Conservation (phyloP, 2,797 vertebrate genomes). For the Apogon talboti region DNA sequence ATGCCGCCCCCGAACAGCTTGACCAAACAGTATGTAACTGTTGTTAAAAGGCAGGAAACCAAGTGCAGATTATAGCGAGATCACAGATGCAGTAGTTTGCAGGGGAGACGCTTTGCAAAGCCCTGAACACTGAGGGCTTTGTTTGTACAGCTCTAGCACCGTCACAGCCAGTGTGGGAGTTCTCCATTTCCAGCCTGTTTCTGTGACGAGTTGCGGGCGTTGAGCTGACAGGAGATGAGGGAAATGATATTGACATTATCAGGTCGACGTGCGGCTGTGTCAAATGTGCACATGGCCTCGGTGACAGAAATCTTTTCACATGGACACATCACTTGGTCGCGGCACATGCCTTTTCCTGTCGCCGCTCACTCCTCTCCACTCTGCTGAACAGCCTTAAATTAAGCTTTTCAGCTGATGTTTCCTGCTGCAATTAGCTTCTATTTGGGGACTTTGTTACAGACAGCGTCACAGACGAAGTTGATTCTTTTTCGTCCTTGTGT, state of each 20-base stretch:
- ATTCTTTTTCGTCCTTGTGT: slow-evolving; percentile 37
- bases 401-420: slow-evolving; percentile 53
- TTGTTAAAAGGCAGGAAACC: background rate
- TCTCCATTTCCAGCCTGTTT: slow-evolving; percentile 48
- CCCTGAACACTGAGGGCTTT: slow-evolving; percentile 37
- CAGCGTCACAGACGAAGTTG: slow-evolving; percentile 57
- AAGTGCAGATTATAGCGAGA: background rate
- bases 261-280: slow-evolving; percentile 50
- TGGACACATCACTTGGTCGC: slow-evolving; percentile 12
- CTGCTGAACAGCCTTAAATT: slow-evolving; percentile 67
- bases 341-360: slow-evolving; percentile 27
- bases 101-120: slow-evolving; percentile 10
- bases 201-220: slow-evolving; percentile 39
- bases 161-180: slow-evolving; percentile 48
- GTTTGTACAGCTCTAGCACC: slow-evolving; percentile 40
- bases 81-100: slow-evolving; percentile 28
- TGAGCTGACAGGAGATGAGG: slow-evolving; percentile 56
- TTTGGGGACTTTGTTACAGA: slow-evolving; percentile 50
- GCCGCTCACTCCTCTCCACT: slow-evolving; percentile 29
- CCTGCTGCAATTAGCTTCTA: slow-evolving; percentile 69
- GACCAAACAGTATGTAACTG: background rate
- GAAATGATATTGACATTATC: slow-evolving; percentile 67
- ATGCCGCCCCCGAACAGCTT: background rate
- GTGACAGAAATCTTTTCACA: slow-evolving; percentile 35
- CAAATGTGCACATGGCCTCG: slow-evolving; percentile 26